These are phyloP conservation scores for Erpornis zantholeuca DNA, from an alignment of 2,113 vertebrate species.

Conservation along the genomic window DNA sequence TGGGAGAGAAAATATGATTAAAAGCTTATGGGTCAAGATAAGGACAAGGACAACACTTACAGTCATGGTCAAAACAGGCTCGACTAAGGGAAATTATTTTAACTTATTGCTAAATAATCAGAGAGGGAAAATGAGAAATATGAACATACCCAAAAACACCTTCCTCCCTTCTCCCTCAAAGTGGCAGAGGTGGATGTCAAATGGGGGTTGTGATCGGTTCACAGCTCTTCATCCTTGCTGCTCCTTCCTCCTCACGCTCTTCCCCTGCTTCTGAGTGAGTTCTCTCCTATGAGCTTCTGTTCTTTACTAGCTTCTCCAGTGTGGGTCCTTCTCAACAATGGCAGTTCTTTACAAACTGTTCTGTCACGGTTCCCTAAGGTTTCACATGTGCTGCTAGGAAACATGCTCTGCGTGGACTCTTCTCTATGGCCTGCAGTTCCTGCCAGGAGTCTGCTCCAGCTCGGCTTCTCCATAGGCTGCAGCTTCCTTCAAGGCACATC, in stretches of 20 bases:
- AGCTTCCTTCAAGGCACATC: not conserved
- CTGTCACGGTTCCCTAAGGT: not conserved
- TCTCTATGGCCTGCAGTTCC: not conserved
- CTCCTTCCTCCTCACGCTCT: fast-evolving
- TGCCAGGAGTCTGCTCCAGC: not conserved
- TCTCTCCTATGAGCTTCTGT: not conserved
- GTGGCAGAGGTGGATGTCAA: fast-evolving
- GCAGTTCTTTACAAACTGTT: not conserved
- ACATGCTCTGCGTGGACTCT: not conserved
- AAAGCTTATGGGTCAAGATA: not conserved
- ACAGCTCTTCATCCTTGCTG: not conserved
- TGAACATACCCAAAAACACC: not conserved
- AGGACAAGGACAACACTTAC: not conserved
- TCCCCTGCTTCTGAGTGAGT: not conserved
- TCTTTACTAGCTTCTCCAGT: not conserved
- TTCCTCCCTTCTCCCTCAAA: not conserved
- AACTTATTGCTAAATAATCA: not conserved
- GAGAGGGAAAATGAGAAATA: not conserved
- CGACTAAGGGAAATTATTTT: not conserved
- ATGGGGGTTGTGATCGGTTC: not conserved
- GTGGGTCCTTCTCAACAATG: not conserved
- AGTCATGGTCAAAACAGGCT: not conserved
- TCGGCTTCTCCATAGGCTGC: not conserved
- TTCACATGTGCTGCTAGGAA: not conserved
- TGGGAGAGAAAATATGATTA: not conserved